Conservation (phyloP, 2,797 vertebrate genomes). For the Pseudochirops corinnae region DNA sequence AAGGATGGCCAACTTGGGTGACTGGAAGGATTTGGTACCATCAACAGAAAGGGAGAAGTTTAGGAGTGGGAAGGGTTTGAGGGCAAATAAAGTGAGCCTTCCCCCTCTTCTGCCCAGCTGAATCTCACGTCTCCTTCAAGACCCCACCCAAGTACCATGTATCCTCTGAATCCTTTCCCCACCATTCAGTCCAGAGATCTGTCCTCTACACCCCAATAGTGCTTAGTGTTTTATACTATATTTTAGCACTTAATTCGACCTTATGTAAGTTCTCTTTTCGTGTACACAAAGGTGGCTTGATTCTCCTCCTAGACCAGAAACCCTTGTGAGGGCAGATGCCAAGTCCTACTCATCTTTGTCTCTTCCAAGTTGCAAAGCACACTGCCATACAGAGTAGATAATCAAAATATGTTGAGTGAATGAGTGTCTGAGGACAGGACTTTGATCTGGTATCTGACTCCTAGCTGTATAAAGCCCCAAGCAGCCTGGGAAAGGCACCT, state of each 20-base stretch:
- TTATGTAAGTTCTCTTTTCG: background rate
- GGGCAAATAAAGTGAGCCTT: background rate
- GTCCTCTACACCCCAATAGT: background rate
- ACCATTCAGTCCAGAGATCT: background rate
- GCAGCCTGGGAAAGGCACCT: background rate
- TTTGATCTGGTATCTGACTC: background rate
- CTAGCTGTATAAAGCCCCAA: background rate
- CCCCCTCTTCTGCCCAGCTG: background rate
- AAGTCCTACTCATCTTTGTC: background rate
- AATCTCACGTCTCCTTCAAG: background rate
- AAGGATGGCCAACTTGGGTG: background rate
- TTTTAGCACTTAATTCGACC: background rate
- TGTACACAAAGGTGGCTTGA: background rate
- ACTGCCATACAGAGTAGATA: background rate
- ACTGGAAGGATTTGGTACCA: background rate
- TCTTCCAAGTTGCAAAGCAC: background rate
- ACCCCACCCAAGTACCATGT: background rate
- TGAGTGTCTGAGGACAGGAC: background rate
- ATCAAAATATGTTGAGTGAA: background rate
- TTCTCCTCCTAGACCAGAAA: background rate
- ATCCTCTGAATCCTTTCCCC: background rate
- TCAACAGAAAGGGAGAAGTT: background rate
- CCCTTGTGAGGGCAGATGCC: background rate
- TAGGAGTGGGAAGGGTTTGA: background rate
- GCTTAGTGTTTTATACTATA: background rate